Conservation (phyloP, 2,888 invertebrate genomes). For the Stenoptilia bipunctidactyla region DNA sequence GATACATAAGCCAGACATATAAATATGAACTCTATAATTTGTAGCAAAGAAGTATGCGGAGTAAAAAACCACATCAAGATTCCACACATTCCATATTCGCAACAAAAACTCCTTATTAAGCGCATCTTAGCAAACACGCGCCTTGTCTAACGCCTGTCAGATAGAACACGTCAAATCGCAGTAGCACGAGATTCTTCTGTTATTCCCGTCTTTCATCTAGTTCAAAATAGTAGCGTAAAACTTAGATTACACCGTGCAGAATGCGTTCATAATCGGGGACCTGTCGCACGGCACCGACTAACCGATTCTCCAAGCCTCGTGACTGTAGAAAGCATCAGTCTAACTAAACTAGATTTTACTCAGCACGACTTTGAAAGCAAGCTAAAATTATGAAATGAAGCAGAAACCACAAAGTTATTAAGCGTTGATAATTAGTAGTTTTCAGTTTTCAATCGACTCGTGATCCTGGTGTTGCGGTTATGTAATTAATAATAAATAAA, state of each 20-base stretch:
- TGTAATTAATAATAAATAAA: too few relatives aligned
- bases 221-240: conserved; percentile 17
- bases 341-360: too few relatives aligned
- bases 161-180: too few relatives aligned
- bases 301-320: conserved; percentile 28
- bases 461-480: conserved; percentile 28
- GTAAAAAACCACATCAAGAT: too few relatives aligned
- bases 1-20: too few relatives aligned
- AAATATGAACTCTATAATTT: too few relatives aligned
- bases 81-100: conserved; percentile 7
- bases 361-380: neutral
- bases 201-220: conserved; percentile 29
- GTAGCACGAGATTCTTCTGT: conserved; percentile 25
- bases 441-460: conserved; percentile 3
- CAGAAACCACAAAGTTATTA: too few relatives aligned
- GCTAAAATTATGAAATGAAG: too few relatives aligned
- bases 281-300: conserved; percentile 59
- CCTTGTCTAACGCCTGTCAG: conserved; percentile 15
- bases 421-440: too few relatives aligned
- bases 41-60: too few relatives aligned
- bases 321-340: conserved; percentile 23
- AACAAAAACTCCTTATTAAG: conserved; percentile 4
- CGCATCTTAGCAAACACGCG: conserved; percentile 12
- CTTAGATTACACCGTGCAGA: conserved; percentile 37
- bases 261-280: conserved; percentile 64